Conservation (phyloP, 2,888 invertebrate species). For the Nezara viridula region DNA sequence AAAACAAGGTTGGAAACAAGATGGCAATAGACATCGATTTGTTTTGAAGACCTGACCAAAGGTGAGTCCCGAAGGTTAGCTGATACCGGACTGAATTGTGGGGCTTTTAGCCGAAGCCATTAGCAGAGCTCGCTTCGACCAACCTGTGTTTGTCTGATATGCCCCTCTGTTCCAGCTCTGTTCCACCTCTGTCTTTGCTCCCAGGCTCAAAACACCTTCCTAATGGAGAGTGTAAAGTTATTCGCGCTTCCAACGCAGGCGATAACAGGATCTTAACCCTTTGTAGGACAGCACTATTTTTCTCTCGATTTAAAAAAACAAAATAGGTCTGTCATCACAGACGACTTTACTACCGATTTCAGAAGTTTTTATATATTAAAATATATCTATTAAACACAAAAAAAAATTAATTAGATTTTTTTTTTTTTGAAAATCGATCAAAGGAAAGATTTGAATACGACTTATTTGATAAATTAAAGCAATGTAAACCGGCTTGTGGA, state of each 20-base stretch:
- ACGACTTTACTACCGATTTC: no score
- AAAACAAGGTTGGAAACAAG: no score
- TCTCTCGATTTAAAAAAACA: no score
- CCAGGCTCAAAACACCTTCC: neutral
- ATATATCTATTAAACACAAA: no score
- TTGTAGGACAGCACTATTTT: no score
- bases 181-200: neutral
- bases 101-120: neutral
- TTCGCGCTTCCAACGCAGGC: neutral
- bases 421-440: no score
- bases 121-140: neutral
- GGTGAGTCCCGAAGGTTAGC: neutral
- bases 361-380: no score
- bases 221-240: neutral
- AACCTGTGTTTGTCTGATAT: constrained; percentile 19
- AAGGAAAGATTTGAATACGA: no score
- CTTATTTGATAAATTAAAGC: no score
- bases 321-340: no score
- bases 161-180: neutral
- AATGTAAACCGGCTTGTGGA: no score
- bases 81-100: constrained; percentile 17
- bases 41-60: neutral
- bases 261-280: neutral
- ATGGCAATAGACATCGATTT: neutral
- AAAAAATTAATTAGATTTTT: no score